phyloP scores from a whole-genome alignment of 2,797 vertebrate species.

The Mycteria americana region DNA sequence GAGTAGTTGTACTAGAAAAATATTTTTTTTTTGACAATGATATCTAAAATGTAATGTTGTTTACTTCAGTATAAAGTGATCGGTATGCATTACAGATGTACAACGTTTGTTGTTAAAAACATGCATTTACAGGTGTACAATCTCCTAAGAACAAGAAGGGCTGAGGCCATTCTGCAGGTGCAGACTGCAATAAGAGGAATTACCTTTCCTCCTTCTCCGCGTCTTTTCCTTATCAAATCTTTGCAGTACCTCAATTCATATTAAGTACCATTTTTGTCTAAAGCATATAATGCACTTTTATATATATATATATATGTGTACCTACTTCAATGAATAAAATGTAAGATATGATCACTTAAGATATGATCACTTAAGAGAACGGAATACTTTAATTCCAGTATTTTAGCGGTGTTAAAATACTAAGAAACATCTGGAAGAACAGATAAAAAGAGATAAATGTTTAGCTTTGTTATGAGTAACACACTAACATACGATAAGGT shows the following conservation, averaged over 20 bases:
- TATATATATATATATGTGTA: slow-evolving; percentile 11
- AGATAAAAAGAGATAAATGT: slow-evolving; percentile 75
- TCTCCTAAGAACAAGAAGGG: slow-evolving; percentile 31
- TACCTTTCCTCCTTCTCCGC: slow-evolving; percentile 56
- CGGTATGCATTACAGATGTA: slow-evolving; percentile 28
- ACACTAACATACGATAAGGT: slow-evolving; percentile 75
- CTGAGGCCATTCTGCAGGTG: slow-evolving; percentile 61
- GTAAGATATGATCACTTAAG: slow-evolving; percentile 47
- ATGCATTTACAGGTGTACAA: slow-evolving; percentile 56
- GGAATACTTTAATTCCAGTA: slow-evolving; percentile 63
- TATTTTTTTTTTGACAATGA: neutral
- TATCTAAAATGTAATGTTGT: neutral
- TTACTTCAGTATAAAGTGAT: slow-evolving; percentile 27
- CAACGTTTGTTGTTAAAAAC: slow-evolving; percentile 59
- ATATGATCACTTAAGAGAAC: slow-evolving; percentile 44
- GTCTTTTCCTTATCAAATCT: slow-evolving; percentile 62
- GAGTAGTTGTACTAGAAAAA: neutral
- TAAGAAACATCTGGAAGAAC: slow-evolving; percentile 76
- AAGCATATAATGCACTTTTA: slow-evolving; percentile 42
- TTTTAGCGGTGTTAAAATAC: slow-evolving; percentile 62
- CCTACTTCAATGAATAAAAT: slow-evolving; percentile 51
- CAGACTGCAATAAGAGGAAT: slow-evolving; percentile 53
- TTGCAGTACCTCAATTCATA: slow-evolving; percentile 48
- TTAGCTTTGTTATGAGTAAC: slow-evolving; percentile 78
- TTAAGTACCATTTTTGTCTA: slow-evolving; percentile 51